A percentile compares a stretch with the other conserved stretches of the same genome.
These are phyloP conservation scores for Byasa hedistus DNA, from an alignment of 2,888 invertebrate genomes.

Conservation along the genomic window DNA sequence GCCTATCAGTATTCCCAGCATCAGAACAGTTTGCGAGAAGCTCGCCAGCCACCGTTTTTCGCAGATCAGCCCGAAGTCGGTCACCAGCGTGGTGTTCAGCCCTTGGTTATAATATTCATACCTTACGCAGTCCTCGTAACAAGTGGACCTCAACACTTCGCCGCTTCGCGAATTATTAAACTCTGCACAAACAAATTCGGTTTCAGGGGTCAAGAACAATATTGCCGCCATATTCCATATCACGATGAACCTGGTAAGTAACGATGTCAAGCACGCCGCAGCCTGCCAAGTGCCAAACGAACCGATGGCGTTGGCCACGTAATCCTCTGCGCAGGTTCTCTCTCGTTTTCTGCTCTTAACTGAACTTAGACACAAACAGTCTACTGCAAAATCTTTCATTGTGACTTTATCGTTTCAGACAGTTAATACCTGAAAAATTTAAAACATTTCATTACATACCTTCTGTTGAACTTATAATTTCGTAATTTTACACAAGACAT, in stretches of 20 bases:
- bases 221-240: slow-evolving; percentile 49
- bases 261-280: slow-evolving; percentile 36
- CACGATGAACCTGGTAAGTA: slow-evolving; percentile 42
- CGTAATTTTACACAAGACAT: too few relatives aligned
- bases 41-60: slow-evolving; percentile 52
- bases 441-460: too few relatives aligned
- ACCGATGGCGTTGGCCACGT: slow-evolving; percentile 53
- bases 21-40: slow-evolving; percentile 51
- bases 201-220: slow-evolving; percentile 51
- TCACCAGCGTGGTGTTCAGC: slow-evolving; percentile 47
- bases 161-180: slow-evolving; percentile 39
- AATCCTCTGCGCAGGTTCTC: slow-evolving; percentile 43
- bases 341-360: too few relatives aligned
- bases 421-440: background rate
- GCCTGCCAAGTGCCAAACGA: slow-evolving; percentile 54
- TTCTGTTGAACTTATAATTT: too few relatives aligned
- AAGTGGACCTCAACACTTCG: slow-evolving; percentile 44
- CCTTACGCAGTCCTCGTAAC: slow-evolving; percentile 49
- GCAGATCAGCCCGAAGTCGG: slow-evolving; percentile 54
- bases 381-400: background rate
- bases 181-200: slow-evolving; percentile 46
- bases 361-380: too few relatives aligned
- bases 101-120: slow-evolving; percentile 45
- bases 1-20: slow-evolving; percentile 54
- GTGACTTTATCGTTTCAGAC: background rate